Evolutionary conservation across 2,888 invertebrate species (phyloP).

Genomic region (Lasioglossum figueresi): DNA sequence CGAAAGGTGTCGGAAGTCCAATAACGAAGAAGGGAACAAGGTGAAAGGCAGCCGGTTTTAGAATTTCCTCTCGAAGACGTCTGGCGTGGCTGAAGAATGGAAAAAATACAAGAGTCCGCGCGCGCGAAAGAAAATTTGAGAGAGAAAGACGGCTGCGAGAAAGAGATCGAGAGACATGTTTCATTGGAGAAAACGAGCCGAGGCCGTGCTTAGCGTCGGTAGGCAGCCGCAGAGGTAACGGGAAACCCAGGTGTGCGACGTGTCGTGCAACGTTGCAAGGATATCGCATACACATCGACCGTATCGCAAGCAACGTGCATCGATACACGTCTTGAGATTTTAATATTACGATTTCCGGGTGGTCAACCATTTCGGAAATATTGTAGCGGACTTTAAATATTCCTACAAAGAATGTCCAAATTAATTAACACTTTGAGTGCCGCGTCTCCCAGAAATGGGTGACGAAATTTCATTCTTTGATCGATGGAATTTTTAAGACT

Average conservation of each 20-base stretch:
- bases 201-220: not conserved
- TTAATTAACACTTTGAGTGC: too few relatives aligned
- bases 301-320: slow-evolving; percentile 6
- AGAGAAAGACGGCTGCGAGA: not conserved
- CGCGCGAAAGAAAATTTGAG: not conserved
- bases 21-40: slow-evolving; percentile 12
- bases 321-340: slow-evolving; percentile 24
- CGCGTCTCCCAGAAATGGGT: too few relatives aligned
- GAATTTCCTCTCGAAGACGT: slow-evolving; percentile 8
- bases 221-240: not conserved
- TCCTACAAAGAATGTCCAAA: not conserved
- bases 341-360: slow-evolving; percentile 26
- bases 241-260: not conserved
- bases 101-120: not conserved
- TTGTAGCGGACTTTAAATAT: too few relatives aligned
- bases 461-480: too few relatives aligned
- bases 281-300: slow-evolving; percentile 26
- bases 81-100: not conserved
- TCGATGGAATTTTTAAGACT: not conserved
- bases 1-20: slow-evolving; percentile 10
- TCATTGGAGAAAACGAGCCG: slow-evolving; percentile 22
- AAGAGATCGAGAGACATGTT: not conserved
- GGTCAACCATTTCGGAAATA: slow-evolving; percentile 14
- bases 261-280: not conserved
- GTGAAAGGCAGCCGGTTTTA: not conserved